Percentiles rank a stretch among this genome's conserved stretches.
phyloP scores from a whole-genome alignment of 2,113 vertebrate genomes.

The Pavo muticus region DNA sequence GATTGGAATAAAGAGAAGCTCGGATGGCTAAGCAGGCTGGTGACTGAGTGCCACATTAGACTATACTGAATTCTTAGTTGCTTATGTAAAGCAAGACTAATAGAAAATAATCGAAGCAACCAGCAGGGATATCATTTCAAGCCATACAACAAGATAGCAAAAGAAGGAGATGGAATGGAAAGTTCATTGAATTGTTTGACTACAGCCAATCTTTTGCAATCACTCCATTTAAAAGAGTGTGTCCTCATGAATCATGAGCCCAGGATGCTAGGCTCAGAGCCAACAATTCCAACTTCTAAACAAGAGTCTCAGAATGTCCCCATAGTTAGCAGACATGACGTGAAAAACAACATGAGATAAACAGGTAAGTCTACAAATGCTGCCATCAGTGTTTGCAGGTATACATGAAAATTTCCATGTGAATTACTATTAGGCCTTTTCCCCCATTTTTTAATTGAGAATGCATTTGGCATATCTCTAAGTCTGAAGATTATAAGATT shows the following conservation, averaged over 20 bases:
- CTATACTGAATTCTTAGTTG: neutral
- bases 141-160: neutral
- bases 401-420: slow-evolving; percentile 10
- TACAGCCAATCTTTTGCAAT: neutral
- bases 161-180: neutral
- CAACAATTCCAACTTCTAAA: neutral
- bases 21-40: neutral
- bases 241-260: accelerated
- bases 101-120: neutral
- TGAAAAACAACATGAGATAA: neutral
- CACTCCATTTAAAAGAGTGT: neutral
- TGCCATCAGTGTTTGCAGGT: neutral
- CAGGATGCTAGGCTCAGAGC: neutral
- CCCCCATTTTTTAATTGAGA: neutral
- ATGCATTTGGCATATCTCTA: neutral
- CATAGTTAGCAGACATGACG: neutral
- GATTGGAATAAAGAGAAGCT: neutral
- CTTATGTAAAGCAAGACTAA: neutral
- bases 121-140: neutral
- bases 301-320: neutral
- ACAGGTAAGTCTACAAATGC: neutral
- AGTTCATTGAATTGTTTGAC: neutral
- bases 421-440: neutral
- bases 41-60: neutral
- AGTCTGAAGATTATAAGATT: neutral